Percentiles rank a stretch among this genome's conserved stretches.
Evolutionary conservation across 2,888 invertebrate genomes (phyloP).

Genomic region (Beris morrisii): DNA sequence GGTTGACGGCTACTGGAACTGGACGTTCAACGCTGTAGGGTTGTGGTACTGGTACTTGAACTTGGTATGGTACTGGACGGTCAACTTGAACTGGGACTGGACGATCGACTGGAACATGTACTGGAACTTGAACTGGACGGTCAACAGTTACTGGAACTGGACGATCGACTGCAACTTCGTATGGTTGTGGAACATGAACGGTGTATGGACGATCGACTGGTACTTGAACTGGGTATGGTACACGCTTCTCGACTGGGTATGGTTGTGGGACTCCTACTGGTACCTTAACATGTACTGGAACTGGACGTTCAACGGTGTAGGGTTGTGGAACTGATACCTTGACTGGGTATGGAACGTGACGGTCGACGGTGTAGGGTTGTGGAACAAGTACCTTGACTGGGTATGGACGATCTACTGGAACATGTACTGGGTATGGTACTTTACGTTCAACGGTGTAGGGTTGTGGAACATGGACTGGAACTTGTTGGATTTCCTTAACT

Average conservation of each 20-base stretch:
- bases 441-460: conserved; percentile 64
- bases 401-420: conserved; percentile 75
- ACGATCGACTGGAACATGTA: conserved; percentile 59
- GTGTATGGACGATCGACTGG: conserved; percentile 67
- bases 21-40: conserved; percentile 75
- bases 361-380: conserved; percentile 79
- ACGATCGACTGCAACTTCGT: conserved; percentile 67
- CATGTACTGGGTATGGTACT: conserved; percentile 62
- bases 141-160: conserved; percentile 69
- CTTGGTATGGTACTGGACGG: conserved; percentile 63
- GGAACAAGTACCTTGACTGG: conserved; percentile 79
- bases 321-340: conserved; percentile 59
- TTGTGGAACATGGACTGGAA: conserved; percentile 62
- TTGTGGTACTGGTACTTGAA: conserved; percentile 67
- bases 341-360: conserved; percentile 65
- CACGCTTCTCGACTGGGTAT: conserved; percentile 61
- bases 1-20: conserved; percentile 63
- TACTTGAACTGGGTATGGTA: conserved; percentile 62
- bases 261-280: conserved; percentile 65
- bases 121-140: conserved; percentile 66
- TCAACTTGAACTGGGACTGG: conserved; percentile 64
- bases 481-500: conserved; percentile 63
- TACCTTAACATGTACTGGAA: conserved; percentile 65
- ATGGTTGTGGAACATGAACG: conserved; percentile 67
- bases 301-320: conserved; percentile 63